Percentiles rank a stretch among this genome's conserved stretches.
These are phyloP conservation scores for Poeciliopsis gracilis DNA, from an alignment of 2,797 vertebrate species.

Conservation along the genomic window DNA sequence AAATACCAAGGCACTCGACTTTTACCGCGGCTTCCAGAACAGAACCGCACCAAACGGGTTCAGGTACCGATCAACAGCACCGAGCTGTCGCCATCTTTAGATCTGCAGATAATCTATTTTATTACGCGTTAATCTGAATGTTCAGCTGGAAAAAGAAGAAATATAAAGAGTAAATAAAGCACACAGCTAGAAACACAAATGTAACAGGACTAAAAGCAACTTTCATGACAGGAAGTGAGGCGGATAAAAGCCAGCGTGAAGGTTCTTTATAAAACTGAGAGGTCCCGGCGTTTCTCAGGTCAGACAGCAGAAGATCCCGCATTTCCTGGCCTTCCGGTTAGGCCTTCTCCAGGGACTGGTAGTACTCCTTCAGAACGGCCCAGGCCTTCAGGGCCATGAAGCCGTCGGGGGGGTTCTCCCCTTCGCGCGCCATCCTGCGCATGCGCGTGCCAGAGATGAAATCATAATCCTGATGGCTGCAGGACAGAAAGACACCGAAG, in stretches of 20 bases:
- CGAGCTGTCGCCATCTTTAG: conserved; percentile 9
- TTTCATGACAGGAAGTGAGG: conserved; percentile 46
- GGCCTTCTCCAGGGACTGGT: conserved; percentile 92
- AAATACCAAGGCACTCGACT: conserved; percentile 72
- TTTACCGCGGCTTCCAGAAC: conserved; percentile 43
- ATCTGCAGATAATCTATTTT: conserved; percentile 12
- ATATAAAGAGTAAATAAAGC: conserved; percentile 31
- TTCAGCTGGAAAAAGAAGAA: conserved; percentile 26
- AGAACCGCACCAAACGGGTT: conserved; percentile 21
- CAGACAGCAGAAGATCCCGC: conserved; percentile 55
- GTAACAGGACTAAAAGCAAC: conserved; percentile 75
- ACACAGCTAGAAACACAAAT: conserved; percentile 68
- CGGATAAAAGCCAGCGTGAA: conserved; percentile 38
- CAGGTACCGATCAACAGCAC: conserved; percentile 70
- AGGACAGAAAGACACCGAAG: not conserved
- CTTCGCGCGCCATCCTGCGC: conserved; percentile 94
- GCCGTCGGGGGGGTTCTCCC: conserved; percentile 93
- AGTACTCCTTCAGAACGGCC: conserved; percentile 94
- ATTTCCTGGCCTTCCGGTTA: conserved; percentile 69
- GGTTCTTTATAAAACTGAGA: conserved; percentile 64
- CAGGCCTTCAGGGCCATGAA: conserved; percentile 98
- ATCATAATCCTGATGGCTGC: conserved; percentile 94
- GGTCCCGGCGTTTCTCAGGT: conserved; percentile 79
- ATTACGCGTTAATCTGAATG: conserved; percentile 21
- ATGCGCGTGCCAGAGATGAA: conserved; percentile 99